Evolutionary conservation across 35 echinoderm and acorn worm genomes (phyloP).

Genomic region (Diadema setosum): DNA sequence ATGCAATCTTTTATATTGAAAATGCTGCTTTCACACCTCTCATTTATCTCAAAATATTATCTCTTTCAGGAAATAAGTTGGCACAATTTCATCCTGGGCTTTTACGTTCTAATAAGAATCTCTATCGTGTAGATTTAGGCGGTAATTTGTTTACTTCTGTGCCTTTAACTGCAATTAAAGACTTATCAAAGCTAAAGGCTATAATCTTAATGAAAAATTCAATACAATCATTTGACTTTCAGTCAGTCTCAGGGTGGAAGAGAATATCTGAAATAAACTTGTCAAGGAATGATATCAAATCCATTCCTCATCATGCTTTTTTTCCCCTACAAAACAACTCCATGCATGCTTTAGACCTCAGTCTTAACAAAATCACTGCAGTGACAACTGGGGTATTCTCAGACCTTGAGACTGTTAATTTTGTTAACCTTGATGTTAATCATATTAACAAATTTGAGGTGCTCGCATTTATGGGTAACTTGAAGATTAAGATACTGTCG

Average conservation of each 20-base stretch:
- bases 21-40: not conserved
- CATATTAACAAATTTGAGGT: not conserved
- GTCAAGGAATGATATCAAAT: not conserved
- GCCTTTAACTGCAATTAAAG: not conserved
- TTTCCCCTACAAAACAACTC: not conserved
- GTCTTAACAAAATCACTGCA: not conserved
- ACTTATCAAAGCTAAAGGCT: not conserved
- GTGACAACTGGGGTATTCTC: not conserved
- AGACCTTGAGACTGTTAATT: not conserved
- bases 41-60: not conserved
- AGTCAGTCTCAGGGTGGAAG: not conserved
- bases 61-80: not conserved
- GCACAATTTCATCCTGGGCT: not conserved
- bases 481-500: not conserved
- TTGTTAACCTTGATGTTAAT: not conserved
- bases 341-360: not conserved
- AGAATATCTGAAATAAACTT: not conserved
- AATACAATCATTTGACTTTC: not conserved
- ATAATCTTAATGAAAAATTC: not conserved
- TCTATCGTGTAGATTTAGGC: not conserved
- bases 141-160: not conserved
- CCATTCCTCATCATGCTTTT: not conserved
- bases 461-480: not conserved
- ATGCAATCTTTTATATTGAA: not conserved
- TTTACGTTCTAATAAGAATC: not conserved